These are phyloP conservation scores for Halesus radiatus DNA, from an alignment of 1,140 invertebrate species.

Conservation along the genomic window DNA sequence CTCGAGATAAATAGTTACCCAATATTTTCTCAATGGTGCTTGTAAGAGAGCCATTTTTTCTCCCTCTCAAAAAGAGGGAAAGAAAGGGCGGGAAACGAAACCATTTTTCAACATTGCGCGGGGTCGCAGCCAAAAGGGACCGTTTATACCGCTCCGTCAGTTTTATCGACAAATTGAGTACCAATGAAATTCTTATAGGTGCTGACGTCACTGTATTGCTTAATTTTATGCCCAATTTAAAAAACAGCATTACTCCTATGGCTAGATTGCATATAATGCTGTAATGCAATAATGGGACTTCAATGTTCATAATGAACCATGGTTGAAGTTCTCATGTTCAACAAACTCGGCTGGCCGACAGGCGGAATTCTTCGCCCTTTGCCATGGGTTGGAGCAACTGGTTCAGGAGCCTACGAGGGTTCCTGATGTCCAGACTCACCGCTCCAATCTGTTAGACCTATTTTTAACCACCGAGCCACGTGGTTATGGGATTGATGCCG, in stretches of 20 bases:
- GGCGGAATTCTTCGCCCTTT: too few relatives aligned
- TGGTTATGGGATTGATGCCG: too few relatives aligned
- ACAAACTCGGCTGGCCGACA: too few relatives aligned
- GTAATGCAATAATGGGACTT: too few relatives aligned
- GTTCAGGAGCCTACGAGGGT: too few relatives aligned
- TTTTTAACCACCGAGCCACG: too few relatives aligned
- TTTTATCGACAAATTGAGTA: slow-evolving; percentile 29
- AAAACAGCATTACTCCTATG: not conserved
- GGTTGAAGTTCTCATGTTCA: too few relatives aligned
- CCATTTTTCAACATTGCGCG: slow-evolving; percentile 49
- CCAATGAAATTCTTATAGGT: slow-evolving; percentile 29
- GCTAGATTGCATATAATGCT: not conserved
- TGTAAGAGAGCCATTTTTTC: slow-evolving; percentile 54
- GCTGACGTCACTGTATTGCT: not conserved
- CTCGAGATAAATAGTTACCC: slow-evolving; percentile 56
- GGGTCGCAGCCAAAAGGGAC: not conserved
- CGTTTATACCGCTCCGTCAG: slow-evolving; percentile 19
- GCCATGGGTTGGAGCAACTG: too few relatives aligned
- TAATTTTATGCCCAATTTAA: slow-evolving; percentile 23
- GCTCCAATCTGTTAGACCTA: too few relatives aligned
- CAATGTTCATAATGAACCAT: too few relatives aligned
- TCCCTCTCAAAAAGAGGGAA: not conserved
- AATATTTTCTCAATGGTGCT: slow-evolving; percentile 57
- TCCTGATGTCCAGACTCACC: too few relatives aligned
- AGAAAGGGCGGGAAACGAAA: slow-evolving; percentile 35